Evolutionary conservation across 2,797 vertebrate species (phyloP), one percentile per base, ranked within the genome.

Genomic region (Sebastes goodei): DNA sequence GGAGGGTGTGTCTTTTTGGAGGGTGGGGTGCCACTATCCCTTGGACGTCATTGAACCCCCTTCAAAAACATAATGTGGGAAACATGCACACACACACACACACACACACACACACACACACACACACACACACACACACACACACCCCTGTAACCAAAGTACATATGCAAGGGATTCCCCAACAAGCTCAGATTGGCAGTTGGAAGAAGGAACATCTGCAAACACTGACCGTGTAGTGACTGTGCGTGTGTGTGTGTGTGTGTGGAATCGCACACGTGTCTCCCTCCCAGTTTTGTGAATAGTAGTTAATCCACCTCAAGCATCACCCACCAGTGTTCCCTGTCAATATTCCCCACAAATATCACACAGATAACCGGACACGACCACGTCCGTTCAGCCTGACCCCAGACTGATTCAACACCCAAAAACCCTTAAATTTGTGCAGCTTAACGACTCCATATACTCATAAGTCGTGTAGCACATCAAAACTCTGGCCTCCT

Each of bases 111-210:
- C 33, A 64, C 35, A 57, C 63, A 25, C 23, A 23, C 20, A 68
- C 46, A 73, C 27, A 65, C 35, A 63, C 62, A 66, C 76, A 70
- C 33, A 64, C 35, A 63, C 63, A 65, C 59, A 62, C 61, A 65
- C 76, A 72, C 33, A 61, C 59, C 29, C 52, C 72, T 83, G 74
- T 90, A 82, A 80, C 61, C 65, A 80, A 86, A 86, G 78, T 86
- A 70, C 74, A 90, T 38, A 85, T 88, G 68, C 30, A 74, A 86
- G 83, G 90, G 86, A 81, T 86, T 89, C 85, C 89, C 89, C 80
- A 59, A 71, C 56, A 68, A 70, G 65, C 78, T 53, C 61, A 75
- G 77, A 78, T 79, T 80, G 80, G 75, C 76, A 70, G 70, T 74
- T 78, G 81, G 80, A 74, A 71, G 10, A 80, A 77, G 66, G 60